Evolutionary conservation across 2,797 vertebrate genomes (phyloP), one percentile per base, ranked within the genome.

Genomic region (Lithobates sylvaticus): DNA sequence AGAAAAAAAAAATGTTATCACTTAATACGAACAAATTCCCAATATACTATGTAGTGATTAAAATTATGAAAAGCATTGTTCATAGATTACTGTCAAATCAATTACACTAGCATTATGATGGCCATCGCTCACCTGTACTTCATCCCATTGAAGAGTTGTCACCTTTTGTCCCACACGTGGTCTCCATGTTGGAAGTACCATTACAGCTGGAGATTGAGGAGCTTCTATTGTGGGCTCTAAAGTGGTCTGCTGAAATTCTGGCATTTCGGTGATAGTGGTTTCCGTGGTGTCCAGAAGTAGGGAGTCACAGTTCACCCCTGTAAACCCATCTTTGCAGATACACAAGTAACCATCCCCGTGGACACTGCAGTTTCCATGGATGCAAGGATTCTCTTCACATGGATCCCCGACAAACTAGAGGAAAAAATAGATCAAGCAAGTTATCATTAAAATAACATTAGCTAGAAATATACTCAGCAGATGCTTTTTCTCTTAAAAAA

Each of bases 291-390:
- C 89, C 0, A 93, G 90, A 5, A 89, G 90, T 0, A 94, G 91
- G 83, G 82, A 95, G n/a, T 97, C 96, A 26, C 98, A 99, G 89
- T 88, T 88, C 44, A 93, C 90, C 81, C 98, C 98, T 78, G 93
- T 94, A 10, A 96, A 98, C 86, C 97, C 98, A 9, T 97, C 95
- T 0, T 83, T 91, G 88, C 98, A 99, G 61, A 95, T 23, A 39
- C 98, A 99, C 88, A 95, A 90, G 91, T 97, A 98, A 84, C 95
- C 93, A 68, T 93, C 93, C 0, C 90, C 42, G 0, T 89, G 92
- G 72, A 76, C 91, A 93, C 96, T 98, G 92, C 98, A 99, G 97
- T 99, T 98, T 89, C 98, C 98, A 97, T 98, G 97, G 96, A 93
- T 94, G 97, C 98, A 99, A 67, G 98, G 98, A 91, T 94, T 97